Evolutionary conservation across 2,113 vertebrate species (phyloP).

Genomic region (Xenopus laevis): DNA sequence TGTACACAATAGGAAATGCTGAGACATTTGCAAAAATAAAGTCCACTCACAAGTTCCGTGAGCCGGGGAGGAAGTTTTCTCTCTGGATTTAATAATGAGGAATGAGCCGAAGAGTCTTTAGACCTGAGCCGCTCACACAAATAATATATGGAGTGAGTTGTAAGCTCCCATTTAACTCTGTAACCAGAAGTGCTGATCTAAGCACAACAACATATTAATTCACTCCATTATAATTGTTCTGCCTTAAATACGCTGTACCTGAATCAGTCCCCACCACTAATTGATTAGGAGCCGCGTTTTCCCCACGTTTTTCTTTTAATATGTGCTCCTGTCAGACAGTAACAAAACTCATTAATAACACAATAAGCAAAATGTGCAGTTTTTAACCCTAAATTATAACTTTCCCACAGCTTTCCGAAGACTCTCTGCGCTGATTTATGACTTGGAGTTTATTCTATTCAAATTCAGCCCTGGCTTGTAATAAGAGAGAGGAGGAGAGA

Average conservation of each 20-base stretch:
- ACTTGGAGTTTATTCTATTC: slow-evolving; percentile 77
- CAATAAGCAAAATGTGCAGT: slow-evolving; percentile 74
- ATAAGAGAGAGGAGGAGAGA: slow-evolving; percentile 80
- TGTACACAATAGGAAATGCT: too few relatives aligned
- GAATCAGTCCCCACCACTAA: slow-evolving; percentile 62
- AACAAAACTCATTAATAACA: slow-evolving; percentile 80
- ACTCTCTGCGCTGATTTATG: slow-evolving; percentile 78
- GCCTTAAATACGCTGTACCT: slow-evolving; percentile 35
- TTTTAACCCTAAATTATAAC: slow-evolving; percentile 84
- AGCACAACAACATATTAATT: background rate
- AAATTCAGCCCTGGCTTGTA: slow-evolving; percentile 79
- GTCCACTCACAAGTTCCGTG: too few relatives aligned
- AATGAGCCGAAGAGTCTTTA: too few relatives aligned
- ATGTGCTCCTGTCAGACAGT: slow-evolving; percentile 72
- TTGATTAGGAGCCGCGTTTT: slow-evolving; percentile 71
- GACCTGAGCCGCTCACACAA: background rate
- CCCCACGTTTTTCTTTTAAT: slow-evolving; percentile 67
- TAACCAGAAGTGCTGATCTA: slow-evolving; percentile 3
- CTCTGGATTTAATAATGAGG: too few relatives aligned
- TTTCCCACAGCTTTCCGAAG: slow-evolving; percentile 73
- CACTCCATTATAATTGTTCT: background rate
- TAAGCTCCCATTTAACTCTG: background rate
- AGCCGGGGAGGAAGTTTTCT: too few relatives aligned
- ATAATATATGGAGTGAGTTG: background rate
- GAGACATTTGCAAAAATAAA: too few relatives aligned